These are phyloP conservation scores for Glomeris marginata DNA, from an alignment of 2,888 invertebrate genomes.

Conservation along the genomic window DNA sequence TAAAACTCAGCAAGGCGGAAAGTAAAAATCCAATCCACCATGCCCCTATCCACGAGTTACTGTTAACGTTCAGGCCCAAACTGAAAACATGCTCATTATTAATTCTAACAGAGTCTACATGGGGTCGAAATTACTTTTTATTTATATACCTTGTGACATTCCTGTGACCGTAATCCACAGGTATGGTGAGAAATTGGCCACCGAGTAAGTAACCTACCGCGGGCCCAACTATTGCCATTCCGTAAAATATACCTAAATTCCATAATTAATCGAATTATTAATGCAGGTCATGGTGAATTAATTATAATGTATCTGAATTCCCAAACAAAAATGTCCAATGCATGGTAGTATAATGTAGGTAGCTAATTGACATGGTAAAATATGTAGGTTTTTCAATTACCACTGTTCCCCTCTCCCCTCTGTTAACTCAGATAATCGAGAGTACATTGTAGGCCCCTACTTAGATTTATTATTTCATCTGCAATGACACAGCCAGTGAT, in stretches of 20 bases:
- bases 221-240: conserved; percentile 66
- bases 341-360: background rate
- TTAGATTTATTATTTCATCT: background rate
- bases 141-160: conserved; percentile 28
- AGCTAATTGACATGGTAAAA: background rate
- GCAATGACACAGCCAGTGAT: too few species aligned
- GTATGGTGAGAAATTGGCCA: conserved; percentile 60
- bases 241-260: conserved; percentile 56
- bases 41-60: conserved; percentile 67
- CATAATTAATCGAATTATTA: too few species aligned
- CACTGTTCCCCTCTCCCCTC: too few species aligned
- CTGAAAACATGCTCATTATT: conserved; percentile 28
- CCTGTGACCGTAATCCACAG: conserved; percentile 47
- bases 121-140: background rate
- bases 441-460: too few species aligned
- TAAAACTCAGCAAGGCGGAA: conserved; percentile 45
- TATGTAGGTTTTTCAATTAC: background rate
- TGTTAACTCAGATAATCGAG: too few species aligned
- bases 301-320: background rate
- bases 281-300: conserved; percentile 12
- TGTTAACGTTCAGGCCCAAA: conserved; percentile 48
- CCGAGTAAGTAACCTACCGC: conserved; percentile 73
- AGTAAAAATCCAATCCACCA: conserved; percentile 73
- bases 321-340: background rate
- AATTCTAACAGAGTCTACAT: background rate